Percentiles rank a stretch among this genome's conserved stretches.
phyloP scores from a whole-genome alignment of 2,888 invertebrate genomes.

The Bhutanitis thaidina region DNA sequence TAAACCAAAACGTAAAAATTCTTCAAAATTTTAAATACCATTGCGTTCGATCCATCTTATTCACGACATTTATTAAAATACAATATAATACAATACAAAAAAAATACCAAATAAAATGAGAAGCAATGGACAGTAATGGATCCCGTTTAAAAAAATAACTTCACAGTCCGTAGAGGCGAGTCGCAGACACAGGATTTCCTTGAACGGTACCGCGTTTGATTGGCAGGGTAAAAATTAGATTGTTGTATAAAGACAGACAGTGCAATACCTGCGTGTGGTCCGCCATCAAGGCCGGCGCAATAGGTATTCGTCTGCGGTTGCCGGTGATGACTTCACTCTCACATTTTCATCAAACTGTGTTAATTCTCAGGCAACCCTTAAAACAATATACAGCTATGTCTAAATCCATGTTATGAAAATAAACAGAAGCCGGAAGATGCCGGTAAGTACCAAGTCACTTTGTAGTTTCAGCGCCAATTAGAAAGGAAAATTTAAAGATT shows the following conservation, averaged over 20 bases:
- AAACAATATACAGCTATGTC: conserved; percentile 20
- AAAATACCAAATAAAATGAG: neutral
- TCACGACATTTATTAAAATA: too few species aligned
- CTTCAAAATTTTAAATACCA: too few species aligned
- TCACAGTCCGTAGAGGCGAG: conserved; percentile 1
- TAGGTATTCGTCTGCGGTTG: conserved; percentile 34
- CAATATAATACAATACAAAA: neutral
- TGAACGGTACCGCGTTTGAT: conserved; percentile 21
- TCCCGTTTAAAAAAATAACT: conserved; percentile 2
- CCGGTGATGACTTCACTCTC: conserved; percentile 39
- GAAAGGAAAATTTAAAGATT: too few species aligned
- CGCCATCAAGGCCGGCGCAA: conserved; percentile 40
- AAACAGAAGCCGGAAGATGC: too few species aligned
- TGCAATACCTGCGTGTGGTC: conserved; percentile 32
- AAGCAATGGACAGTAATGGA: neutral
- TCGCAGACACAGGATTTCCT: conserved; percentile 17
- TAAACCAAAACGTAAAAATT: too few species aligned
- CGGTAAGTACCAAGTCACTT: too few species aligned
- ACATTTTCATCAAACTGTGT: conserved; percentile 37
- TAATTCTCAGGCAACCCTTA: conserved; percentile 20
- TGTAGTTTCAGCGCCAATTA: too few species aligned
- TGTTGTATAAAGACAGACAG: conserved; percentile 12
- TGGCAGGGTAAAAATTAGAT: conserved; percentile 22
- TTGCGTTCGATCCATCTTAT: too few species aligned
- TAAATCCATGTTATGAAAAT: too few species aligned